Evolutionary conservation across 1,140 invertebrate genomes (phyloP), one percentile per base, ranked within the genome.

Genomic region (Trypoxylus dichotomus): DNA sequence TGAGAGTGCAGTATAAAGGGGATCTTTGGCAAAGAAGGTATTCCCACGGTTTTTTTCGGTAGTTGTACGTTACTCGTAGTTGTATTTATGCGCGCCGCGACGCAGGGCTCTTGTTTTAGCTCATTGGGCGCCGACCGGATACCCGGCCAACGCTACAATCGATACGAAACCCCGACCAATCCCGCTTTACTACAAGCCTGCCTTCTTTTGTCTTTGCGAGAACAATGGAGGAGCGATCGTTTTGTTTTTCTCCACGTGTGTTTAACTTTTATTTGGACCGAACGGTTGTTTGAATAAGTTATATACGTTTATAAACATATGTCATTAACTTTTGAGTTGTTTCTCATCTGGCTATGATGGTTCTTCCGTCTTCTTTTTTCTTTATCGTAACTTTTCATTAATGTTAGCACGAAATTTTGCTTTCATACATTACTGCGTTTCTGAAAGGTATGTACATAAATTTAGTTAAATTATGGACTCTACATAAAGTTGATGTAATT

Each of bases 71-170:
- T 74, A 74, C 41, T 37, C 41, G 72, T 19, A 43, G 15, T 68
- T 24, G 60, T 74, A 74, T 74, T 74, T 74, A 41, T 80, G 79
- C 78, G 80, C 82, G 82, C 80, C 81, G 81, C 79, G 79, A 80
- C 80, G 80, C 58, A 37, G 74, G 77, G 79, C 83, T 82, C 81
- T 85, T 85, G 84, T 85, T 85, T 85, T 85, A 85, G 84, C 83
- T 84, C 83, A 84, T 84, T 84, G 83, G 83, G 83, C 83, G 84
- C 84, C 83, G 80, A 83, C 82, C 83, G 84, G 84, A 84, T 84
- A 81, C 84, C 82, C 83, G 82, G 81, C 84, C 82, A 83, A 80
- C 80, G 82, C 82, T 80, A 81, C 81, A 85, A 85, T 85, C 84
- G 84, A 85, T 85, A 85, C 83, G 79, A 77, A 76, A 81, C 83